Evolutionary conservation across 2,113 vertebrate species (phyloP), one percentile per base, ranked within the genome.

Genomic region (Salvelinus fontinalis): DNA sequence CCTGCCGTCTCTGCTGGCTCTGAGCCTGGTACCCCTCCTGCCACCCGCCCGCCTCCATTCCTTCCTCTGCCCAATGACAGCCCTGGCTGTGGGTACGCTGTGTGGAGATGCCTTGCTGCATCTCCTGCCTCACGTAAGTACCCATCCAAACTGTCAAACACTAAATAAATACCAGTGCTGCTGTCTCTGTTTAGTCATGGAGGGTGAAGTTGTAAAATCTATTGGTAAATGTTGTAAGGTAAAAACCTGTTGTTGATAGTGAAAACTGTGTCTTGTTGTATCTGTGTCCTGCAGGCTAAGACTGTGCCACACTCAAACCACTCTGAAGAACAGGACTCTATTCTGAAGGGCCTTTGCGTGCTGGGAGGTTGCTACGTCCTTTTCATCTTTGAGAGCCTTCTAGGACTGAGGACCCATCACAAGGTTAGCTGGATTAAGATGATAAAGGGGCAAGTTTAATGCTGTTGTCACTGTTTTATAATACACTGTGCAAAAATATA

Each of bases 21-120:
- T 95, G 1, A 70, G 80, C 6, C 74, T 94, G 12, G 76, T 94
- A 2, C 90, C 94, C 3, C 90, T 92, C 74, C 84, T 95, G 27
- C 83, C 83, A 76, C 86, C 78, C 9, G 4, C 67, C 48, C 48
- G 81, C 9, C 72, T 94, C 78, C 89, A 3, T 51, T 89, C 87
- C 0, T 85, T 95, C 5, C 89, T 95, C 12, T 86, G 91, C 84
- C 95, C 95, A 79, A 90, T 96, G 86, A 94, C 93, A 75, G 93
- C 95, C 0, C 81, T 95, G 91, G 95, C 95, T 2, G 93, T 94
- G 84, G 94, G 95, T 74, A 96, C 95, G 0, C 91, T 96, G 7
- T 95, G 94, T 22, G 95, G 95, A 79, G 95, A 96, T 0, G 95
- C 95, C 0, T 84, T 96, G 80, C 89, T 96, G 0, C 95, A 95